Conservation (phyloP, 2,888 invertebrate genomes). For the Mechanitis mazaeus region DNA sequence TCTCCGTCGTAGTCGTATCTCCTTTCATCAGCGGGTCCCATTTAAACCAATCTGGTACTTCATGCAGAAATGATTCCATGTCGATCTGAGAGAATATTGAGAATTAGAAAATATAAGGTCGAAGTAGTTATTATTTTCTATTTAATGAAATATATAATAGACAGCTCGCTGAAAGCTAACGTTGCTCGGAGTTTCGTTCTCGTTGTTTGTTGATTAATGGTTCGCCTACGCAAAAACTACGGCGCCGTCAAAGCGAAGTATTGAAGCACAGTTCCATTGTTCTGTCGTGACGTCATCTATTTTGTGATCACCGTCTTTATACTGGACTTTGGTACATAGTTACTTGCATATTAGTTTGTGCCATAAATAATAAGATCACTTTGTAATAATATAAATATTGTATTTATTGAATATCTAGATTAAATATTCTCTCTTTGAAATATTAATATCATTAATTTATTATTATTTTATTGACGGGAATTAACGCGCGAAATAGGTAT, state of each 20-base stretch:
- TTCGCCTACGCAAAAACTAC: slow-evolving; percentile 64
- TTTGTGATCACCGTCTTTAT: slow-evolving; percentile 34
- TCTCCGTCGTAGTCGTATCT: slow-evolving; percentile 64
- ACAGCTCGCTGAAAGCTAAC: slow-evolving; percentile 51
- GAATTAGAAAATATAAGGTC: slow-evolving; percentile 13
- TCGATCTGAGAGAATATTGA: slow-evolving; percentile 55
- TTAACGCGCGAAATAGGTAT: too few species aligned
- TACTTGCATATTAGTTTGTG: not conserved
- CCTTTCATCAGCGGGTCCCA: slow-evolving; percentile 66
- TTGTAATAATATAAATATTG: not conserved
- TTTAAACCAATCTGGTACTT: slow-evolving; percentile 67
- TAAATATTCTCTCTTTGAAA: not conserved
- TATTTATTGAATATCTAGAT: too few species aligned
- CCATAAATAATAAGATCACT: not conserved
- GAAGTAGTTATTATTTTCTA: not conserved
- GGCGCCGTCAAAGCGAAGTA: slow-evolving; percentile 51
- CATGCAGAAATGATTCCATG: slow-evolving; percentile 59
- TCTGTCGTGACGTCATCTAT: slow-evolving; percentile 37
- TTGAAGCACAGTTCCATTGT: slow-evolving; percentile 52
- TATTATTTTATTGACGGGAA: too few species aligned
- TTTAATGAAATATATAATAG: slow-evolving; percentile 44
- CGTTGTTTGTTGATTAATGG: slow-evolving; percentile 68
- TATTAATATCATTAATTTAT: not conserved
- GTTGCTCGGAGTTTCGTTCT: slow-evolving; percentile 41
- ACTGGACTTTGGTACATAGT: slow-evolving; percentile 32